Percentiles rank a stretch among this genome's conserved stretches.
Evolutionary conservation across 2,797 vertebrate species (phyloP).

Genomic region (Amblyraja radiata): DNA sequence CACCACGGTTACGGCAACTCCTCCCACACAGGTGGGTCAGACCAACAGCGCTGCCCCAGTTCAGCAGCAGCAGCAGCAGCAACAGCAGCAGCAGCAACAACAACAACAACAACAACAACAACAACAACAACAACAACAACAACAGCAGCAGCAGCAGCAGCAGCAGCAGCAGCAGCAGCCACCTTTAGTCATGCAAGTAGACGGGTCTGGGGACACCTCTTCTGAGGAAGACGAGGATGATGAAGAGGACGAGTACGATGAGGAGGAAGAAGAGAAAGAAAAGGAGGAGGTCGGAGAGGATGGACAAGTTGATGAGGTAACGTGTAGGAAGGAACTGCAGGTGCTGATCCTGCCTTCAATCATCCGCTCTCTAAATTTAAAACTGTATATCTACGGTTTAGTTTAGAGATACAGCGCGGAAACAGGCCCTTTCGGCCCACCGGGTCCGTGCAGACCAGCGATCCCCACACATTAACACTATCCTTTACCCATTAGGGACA

Average conservation of each 20-base stretch:
- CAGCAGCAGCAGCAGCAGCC: constrained; percentile 67
- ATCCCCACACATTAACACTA: too few relatives aligned
- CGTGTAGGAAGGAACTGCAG: neutral
- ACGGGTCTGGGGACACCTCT: constrained; percentile 88
- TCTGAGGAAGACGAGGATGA: constrained; percentile 96
- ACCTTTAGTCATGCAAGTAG: constrained; percentile 87
- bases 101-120: constrained; percentile 61
- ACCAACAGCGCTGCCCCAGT: constrained; percentile 57
- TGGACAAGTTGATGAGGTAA: constrained; percentile 94
- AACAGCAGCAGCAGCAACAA: constrained; percentile 63
- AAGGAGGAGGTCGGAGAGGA: constrained; percentile 85
- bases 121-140: constrained; percentile 59
- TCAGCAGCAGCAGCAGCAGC: constrained; percentile 54
- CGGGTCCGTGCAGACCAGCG: too few relatives aligned
- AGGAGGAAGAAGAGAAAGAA: constrained; percentile 94
- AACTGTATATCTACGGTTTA: too few relatives aligned
- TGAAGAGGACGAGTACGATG: constrained; percentile 92
- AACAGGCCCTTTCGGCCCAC: too few relatives aligned
- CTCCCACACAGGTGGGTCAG: constrained; percentile 54
- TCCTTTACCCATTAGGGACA: too few relatives aligned
- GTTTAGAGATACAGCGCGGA: too few relatives aligned
- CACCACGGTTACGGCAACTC: constrained; percentile 60
- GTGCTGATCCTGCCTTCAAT: too few relatives aligned
- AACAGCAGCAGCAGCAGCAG: constrained; percentile 64
- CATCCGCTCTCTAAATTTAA: too few relatives aligned